Evolutionary conservation across 1,140 invertebrate genomes (phyloP).

Genomic region (Heliconius hermathena): DNA sequence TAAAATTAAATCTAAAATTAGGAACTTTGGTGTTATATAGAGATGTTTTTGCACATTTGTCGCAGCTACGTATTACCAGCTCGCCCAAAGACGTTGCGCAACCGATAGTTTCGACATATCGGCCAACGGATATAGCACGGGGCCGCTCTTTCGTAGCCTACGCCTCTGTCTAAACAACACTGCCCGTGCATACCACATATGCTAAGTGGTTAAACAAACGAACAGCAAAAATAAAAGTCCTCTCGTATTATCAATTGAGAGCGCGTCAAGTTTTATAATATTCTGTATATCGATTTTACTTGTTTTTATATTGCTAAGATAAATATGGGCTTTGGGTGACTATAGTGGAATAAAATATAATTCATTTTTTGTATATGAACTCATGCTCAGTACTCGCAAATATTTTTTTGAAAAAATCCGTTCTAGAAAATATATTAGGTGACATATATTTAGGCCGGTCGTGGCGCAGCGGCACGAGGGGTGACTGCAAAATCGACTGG

Average conservation of each 20-base stretch:
- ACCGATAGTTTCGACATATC: conserved; percentile 69
- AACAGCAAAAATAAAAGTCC: conserved; percentile 37
- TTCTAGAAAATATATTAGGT: neutral
- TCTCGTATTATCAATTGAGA: conserved; percentile 1
- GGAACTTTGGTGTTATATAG: too few relatives aligned
- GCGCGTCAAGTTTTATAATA: neutral
- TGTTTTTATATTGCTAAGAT: neutral
- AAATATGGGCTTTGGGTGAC: too few relatives aligned
- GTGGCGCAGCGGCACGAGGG: too few relatives aligned
- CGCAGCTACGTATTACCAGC: conserved; percentile 53
- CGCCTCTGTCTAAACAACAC: conserved; percentile 67
- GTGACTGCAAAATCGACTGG: too few relatives aligned
- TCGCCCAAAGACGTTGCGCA: conserved; percentile 65
- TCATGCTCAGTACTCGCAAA: too few relatives aligned
- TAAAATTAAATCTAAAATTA: neutral
- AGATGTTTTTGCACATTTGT: conserved; percentile 21
- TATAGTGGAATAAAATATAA: too few relatives aligned
- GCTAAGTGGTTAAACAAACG: conserved; percentile 66
- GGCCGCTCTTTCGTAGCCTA: conserved; percentile 69
- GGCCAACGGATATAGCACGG: conserved; percentile 74
- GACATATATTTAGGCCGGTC: neutral
- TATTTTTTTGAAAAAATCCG: too few relatives aligned
- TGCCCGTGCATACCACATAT: conserved; percentile 53
- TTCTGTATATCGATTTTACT: conserved; percentile 1
- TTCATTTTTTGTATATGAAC: too few relatives aligned